Percentiles rank a stretch among this genome's conserved stretches.
Conservation (phyloP, 2,113 vertebrate species). For the Lycaon pictus region DNA sequence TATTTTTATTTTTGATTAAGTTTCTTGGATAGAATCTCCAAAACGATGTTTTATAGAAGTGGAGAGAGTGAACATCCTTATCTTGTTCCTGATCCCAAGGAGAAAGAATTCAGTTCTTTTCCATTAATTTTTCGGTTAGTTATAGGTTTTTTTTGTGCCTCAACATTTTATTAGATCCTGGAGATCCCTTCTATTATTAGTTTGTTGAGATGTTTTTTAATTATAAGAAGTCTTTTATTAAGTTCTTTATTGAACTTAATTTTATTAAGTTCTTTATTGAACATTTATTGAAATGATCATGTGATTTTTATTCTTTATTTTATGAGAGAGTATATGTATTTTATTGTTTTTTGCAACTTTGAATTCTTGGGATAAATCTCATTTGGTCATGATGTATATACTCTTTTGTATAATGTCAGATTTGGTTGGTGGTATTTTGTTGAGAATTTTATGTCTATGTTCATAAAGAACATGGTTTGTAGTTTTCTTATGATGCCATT, state of each 20-base stretch:
- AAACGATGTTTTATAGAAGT: not conserved
- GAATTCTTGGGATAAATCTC: not conserved
- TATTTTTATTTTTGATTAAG: not conserved
- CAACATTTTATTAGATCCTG: not conserved
- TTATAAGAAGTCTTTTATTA: not conserved
- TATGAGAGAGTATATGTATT: not conserved
- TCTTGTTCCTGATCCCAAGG: not conserved
- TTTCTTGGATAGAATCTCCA: not conserved
- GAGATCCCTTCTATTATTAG: not conserved
- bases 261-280: not conserved
- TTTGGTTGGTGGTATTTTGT: not conserved
- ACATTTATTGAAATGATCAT: not conserved
- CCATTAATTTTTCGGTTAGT: not conserved
- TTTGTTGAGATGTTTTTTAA: not conserved
- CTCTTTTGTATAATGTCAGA: not conserved
- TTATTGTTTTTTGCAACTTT: not conserved
- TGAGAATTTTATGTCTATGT: not conserved
- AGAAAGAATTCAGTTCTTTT: not conserved
- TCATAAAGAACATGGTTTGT: not conserved
- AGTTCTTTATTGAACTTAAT: not conserved
- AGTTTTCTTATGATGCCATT: not conserved
- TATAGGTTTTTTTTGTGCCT: slow-evolving; percentile 19
- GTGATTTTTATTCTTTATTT: not conserved
- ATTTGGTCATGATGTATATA: not conserved
- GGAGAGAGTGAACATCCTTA: not conserved